Evolutionary conservation across 2,113 vertebrate species (phyloP), one percentile per base, ranked within the genome.

Genomic region (Mustela lutreola): DNA sequence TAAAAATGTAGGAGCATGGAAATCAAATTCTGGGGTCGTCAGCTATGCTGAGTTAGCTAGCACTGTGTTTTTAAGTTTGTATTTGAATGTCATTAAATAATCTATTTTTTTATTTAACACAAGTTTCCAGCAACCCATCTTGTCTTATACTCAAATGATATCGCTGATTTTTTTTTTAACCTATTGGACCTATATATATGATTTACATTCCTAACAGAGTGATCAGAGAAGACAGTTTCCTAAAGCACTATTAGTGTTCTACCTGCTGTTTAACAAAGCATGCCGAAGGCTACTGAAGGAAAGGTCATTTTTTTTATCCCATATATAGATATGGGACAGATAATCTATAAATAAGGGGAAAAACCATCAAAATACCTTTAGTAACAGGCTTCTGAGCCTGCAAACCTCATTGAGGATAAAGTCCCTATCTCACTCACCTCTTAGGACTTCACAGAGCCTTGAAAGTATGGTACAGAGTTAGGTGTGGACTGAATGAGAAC

Each of bases 51-150:
- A 86, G 2, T 89, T 92, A 11, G 21, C 62, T 92, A 24, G 31
- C 28, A 79, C 14, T 89, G 26, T 48, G 2, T 50, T 89, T 67
- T 67, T 73, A 26, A 86, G 2, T 2, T 39, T 60, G 19, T 36
- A 16, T 89, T 87, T 82, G 58, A 89, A 92, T 62, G 24, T 1
- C 22, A 78, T 82, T 82, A 82, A 91, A 24, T 58, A 83, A 92
- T 24, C 58, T 58, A 58, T 22, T 8, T 93, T 78, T 78, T 19
- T 45, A n/a, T 42, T 60, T 22, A 93, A 84, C 33, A 19, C 24
- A 80, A 48, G 31, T 56, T 1, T 11, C 12, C n/a, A 56, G 16
- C 11, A 75, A n/a, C 4, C 10, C n/a, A 39, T 53, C 12, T 65
- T 85, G 4, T 78, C 62, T 78, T 73, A 76, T 39, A 79, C 7